Base-by-base conservation (phyloP, 2,113 vertebrate species). In the Sturnira hondurensis region DNA sequence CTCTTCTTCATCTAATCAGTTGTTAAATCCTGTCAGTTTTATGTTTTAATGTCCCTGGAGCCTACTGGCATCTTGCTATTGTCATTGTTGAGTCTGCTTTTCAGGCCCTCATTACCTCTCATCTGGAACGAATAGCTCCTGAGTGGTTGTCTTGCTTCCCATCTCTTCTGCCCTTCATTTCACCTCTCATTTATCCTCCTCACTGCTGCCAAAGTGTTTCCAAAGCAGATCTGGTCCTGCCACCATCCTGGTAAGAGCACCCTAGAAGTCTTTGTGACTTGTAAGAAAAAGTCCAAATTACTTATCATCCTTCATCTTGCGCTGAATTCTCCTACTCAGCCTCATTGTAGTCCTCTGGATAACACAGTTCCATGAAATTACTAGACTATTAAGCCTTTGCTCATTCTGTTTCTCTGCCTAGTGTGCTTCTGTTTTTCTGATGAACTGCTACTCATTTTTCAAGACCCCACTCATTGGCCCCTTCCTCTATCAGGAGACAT, bases 41-140 rank as follows among this genome's bases (percentile, higher is more conserved):
- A 31, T 28, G 9, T 86, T 89, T 91, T 47, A 90, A 61, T 56
- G 91, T 93, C 89, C 86, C 91, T 20, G 24, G 76, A 86, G 91
- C 47, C 61, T 56, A n/a, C 86, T 95, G 93, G 95, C 93, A 43
- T 54, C 91, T 78, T 17, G 82, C 95, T 86, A 52, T 11, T 0
- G 82, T 65, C 31, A 17, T 17, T 61, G 81, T 52, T 13, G 16
- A 26, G 26, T 47, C 85, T n/a, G 1, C 28, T n/a, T 81, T 14
- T 71, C 50, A 45, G 70, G 63, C 38, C 73, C 93, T 96, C 91
- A 56, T 96, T 81, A 76, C 82, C 67, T 85, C 77, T 71, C 70
- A 19, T 85, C 91, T 61, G 81, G 63, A 95, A 81, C 92, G 56
- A 14, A 68, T 86, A 41, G 81, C 91, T 94, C 19, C 94, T 68